Conservation (phyloP, 2,888 invertebrate species). For the Augochlorella aurata region DNA sequence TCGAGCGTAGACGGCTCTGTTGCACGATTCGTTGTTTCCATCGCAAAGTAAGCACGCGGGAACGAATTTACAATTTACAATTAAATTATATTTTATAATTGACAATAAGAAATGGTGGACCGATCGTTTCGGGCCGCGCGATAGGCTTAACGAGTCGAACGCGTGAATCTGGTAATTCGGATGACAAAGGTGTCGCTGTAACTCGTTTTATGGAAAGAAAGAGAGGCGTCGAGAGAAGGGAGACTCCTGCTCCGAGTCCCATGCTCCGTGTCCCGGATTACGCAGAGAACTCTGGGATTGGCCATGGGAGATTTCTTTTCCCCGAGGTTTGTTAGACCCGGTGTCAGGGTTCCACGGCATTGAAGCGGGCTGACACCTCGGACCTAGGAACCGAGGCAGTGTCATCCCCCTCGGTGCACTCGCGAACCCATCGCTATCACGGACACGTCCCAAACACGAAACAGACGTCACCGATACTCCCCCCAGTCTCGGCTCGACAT, state of each 20-base stretch:
- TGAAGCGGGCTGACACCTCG: slow-evolving; percentile 78
- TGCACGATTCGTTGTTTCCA: too few relatives aligned
- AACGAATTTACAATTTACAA: too few relatives aligned
- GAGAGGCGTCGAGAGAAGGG: not conserved
- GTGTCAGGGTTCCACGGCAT: slow-evolving; percentile 77
- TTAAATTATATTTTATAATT: too few relatives aligned
- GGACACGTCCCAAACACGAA: slow-evolving; percentile 57
- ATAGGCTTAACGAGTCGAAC: not conserved
- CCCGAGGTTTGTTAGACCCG: slow-evolving; percentile 74
- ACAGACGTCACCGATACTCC: slow-evolving; percentile 62
- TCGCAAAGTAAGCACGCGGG: too few relatives aligned
- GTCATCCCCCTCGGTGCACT: slow-evolving; percentile 66
- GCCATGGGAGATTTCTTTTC: slow-evolving; percentile 76
- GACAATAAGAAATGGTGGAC: too few relatives aligned
- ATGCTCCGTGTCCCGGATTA: slow-evolving; percentile 47
- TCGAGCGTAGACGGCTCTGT: too few relatives aligned
- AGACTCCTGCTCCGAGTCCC: not conserved
- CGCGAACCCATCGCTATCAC: slow-evolving; percentile 51
- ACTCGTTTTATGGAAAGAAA: not conserved
- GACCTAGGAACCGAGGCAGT: slow-evolving; percentile 65
- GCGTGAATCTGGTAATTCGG: not conserved
- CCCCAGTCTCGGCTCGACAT: slow-evolving; percentile 39
- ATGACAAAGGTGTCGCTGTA: not conserved
- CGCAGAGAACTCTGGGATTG: slow-evolving; percentile 66
- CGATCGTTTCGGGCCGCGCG: too few relatives aligned